These are phyloP conservation scores for Luperina nickerlii DNA, from an alignment of 2,888 invertebrate species.

Conservation along the genomic window DNA sequence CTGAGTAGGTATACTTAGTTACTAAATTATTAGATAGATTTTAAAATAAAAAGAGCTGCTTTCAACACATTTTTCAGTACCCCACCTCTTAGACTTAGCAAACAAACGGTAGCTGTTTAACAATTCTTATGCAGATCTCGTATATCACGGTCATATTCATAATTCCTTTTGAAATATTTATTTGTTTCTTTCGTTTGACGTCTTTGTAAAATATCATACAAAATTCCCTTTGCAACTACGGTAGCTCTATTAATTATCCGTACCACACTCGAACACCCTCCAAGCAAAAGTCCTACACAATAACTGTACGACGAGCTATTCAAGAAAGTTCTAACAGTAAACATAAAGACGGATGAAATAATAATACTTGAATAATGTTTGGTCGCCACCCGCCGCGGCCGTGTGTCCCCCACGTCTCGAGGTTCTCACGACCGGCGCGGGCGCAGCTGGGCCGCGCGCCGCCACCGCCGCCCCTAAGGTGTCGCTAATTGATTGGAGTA, in stretches of 20 bases:
- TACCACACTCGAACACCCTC: slow-evolving; percentile 54
- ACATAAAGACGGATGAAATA: slow-evolving; percentile 44
- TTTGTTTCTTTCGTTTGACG: background rate
- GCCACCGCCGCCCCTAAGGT: slow-evolving; percentile 51
- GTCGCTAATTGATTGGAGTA: slow-evolving; percentile 59
- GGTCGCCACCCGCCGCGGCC: slow-evolving; percentile 64
- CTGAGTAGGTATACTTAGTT: background rate
- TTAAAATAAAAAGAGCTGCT: background rate
- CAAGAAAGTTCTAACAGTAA: slow-evolving; percentile 46
- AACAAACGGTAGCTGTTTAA: background rate
- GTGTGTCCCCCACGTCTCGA: slow-evolving; percentile 64
- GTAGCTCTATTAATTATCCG: slow-evolving; percentile 37
- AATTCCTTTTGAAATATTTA: background rate
- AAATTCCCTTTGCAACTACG: background rate
- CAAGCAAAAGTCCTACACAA: slow-evolving; percentile 40
- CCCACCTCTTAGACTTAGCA: too few species aligned
- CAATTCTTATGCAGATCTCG: background rate
- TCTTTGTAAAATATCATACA: background rate
- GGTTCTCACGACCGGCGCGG: slow-evolving; percentile 59
- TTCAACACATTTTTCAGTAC: background rate
- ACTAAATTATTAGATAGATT: background rate
- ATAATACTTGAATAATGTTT: slow-evolving; percentile 45
- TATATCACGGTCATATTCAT: background rate
- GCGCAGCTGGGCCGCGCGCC: slow-evolving; percentile 58
- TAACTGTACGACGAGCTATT: slow-evolving; percentile 43